Evolutionary conservation across 1,140 invertebrate genomes (phyloP), one percentile per base, ranked within the genome.

Genomic region (Drosophila nannoptera): DNA sequence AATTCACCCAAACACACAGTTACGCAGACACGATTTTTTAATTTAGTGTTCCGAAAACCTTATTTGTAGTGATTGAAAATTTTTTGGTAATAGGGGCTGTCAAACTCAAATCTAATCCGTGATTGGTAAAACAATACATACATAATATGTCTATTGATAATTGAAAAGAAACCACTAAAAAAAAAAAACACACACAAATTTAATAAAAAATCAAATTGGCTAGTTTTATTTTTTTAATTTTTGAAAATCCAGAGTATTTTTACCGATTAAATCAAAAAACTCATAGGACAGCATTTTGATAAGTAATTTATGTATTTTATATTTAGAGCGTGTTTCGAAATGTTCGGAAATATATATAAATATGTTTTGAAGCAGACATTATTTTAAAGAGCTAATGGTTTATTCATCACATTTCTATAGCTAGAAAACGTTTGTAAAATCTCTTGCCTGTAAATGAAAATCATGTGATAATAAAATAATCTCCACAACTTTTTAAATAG

Each of bases 381-480:
- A 36, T 55, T 70, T 70, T 36, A 70, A 69, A 64, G 31, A 50
- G 48, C 22, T 56, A 64, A 58, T 69, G 55, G 32, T 71, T 60
- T 72, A 62, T 62, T 68, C 53, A 62, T 38, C 59, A 67, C 63
- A 80, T 64, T 74, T 84, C 53, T 78, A 75, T 78, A 84, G 64
- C 62, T 80, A 84, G 60, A 73, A 77, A 80, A 76, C 56, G 76
- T 78, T 73, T 83, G 76, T 78, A 75, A 83, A 83, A 83, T 84
- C 80, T 84, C 80, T 84, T 84, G 80, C 80, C 80, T 84, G 83
- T 84, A 75, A 61, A 86, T 78, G 81, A 84, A 84, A 84, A 86
- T 80, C 81, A 84, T 84, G 80, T 84, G 80, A 84, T 84, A 84
- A 86, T 84, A 84, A 74, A 84, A 84, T 84, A 84, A 84, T 84